These are phyloP conservation scores for Calameuta pallipes DNA, from an alignment of 2,888 invertebrate species.

Conservation along the genomic window DNA sequence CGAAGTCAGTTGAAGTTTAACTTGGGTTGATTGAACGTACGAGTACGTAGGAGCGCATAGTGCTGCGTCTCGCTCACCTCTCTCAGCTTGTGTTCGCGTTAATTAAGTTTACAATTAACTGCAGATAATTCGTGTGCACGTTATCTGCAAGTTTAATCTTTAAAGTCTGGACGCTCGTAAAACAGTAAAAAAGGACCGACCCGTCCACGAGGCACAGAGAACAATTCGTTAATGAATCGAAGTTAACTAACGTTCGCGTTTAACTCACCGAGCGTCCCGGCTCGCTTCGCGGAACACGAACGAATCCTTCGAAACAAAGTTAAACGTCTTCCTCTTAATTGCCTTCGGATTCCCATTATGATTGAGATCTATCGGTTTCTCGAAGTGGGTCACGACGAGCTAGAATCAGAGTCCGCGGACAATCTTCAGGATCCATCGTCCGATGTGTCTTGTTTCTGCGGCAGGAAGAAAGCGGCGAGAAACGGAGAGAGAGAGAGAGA, in stretches of 20 bases:
- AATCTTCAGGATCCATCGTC: neutral
- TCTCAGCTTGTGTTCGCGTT: neutral
- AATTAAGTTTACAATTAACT: slow-evolving; percentile 57
- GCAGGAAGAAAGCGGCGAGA: neutral
- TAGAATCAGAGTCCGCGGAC: neutral
- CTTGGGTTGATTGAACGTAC: neutral
- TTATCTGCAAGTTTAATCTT: slow-evolving; percentile 46
- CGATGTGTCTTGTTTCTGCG: neutral
- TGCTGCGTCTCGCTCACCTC: no score
- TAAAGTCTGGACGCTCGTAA: slow-evolving; percentile 1
- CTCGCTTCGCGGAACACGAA: neutral
- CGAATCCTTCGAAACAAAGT: neutral
- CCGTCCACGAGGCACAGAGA: slow-evolving; percentile 20
- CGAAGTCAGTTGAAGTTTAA: neutral
- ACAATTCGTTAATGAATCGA: slow-evolving; percentile 44
- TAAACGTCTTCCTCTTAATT: slow-evolving; percentile 3
- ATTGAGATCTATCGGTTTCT: neutral
- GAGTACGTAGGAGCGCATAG: no score
- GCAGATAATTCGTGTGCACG: slow-evolving; percentile 48
- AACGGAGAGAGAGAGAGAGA: slow-evolving; percentile 7
- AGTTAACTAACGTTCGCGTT: slow-evolving; percentile 32
- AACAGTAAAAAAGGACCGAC: neutral
- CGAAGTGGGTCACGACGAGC: neutral
- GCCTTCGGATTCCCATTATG: neutral
- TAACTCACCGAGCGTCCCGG: neutral